Evolutionary conservation across 2,888 invertebrate genomes (phyloP).

Genomic region (Lithodes maja): DNA sequence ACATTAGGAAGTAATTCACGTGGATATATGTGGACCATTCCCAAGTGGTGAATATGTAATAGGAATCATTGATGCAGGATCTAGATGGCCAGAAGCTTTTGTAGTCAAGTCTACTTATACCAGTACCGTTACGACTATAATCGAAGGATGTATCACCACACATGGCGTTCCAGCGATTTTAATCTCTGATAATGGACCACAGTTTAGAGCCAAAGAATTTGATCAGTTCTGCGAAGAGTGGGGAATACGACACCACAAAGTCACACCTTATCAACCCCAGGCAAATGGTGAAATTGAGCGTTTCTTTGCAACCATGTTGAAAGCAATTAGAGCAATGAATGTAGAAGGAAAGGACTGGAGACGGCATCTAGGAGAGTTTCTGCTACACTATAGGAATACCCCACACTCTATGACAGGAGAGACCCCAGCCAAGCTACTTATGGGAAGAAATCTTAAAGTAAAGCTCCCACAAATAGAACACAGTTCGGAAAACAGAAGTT

Average conservation of each 20-base stretch:
- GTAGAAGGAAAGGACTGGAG: conserved; percentile 21
- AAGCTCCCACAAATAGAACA: no score
- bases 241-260: conserved; percentile 23
- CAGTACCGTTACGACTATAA: background rate
- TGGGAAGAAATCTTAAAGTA: no score
- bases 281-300: no score
- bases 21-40: conserved; percentile 25
- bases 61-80: conserved; percentile 10
- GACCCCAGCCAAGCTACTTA: no score
- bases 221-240: conserved; percentile 23
- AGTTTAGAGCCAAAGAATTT: conserved; percentile 21
- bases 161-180: background rate
- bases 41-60: conserved; percentile 25
- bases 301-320: conserved; percentile 14
- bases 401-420: conserved; percentile 30
- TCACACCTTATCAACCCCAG: conserved; percentile 12
- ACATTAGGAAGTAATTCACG: conserved; percentile 1
- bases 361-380: background rate
- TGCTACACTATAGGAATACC: background rate
- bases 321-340: conserved; percentile 15
- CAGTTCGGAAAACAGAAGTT: no score
- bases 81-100: conserved; percentile 22
- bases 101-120: conserved; percentile 19
- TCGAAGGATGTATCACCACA: conserved; percentile 22
- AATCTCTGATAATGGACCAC: background rate